Conservation (phyloP, 2,888 invertebrate species). For the Tinea semifulvella region DNA sequence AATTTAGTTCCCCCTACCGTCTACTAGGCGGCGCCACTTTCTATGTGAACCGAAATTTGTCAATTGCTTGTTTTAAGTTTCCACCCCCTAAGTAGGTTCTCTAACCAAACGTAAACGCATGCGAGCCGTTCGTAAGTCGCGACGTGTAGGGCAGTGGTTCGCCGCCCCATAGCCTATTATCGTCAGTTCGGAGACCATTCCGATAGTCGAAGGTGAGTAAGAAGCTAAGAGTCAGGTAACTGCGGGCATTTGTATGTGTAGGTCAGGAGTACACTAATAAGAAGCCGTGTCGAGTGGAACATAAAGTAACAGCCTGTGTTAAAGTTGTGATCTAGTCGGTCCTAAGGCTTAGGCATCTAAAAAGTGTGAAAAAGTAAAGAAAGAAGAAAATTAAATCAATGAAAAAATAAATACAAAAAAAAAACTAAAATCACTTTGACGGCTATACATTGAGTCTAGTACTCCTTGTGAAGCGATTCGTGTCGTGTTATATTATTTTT, state of each 20-base stretch:
- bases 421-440: conserved; percentile 62
- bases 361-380: conserved; percentile 58
- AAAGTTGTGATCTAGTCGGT: conserved; percentile 62
- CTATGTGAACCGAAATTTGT: too few relatives aligned
- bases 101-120: background rate
- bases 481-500: conserved; percentile 22
- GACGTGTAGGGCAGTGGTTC: conserved; percentile 41
- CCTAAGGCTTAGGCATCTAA: conserved; percentile 66
- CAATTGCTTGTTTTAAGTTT: too few relatives aligned
- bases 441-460: conserved; percentile 61
- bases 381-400: conserved; percentile 31
- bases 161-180: conserved; percentile 41
- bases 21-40: too few relatives aligned
- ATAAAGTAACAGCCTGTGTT: conserved; percentile 64
- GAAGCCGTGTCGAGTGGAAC: conserved; percentile 64
- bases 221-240: conserved; percentile 65
- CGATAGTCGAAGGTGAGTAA: conserved; percentile 57
- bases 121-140: background rate
- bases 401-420: conserved; percentile 45
- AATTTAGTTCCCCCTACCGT: too few relatives aligned
- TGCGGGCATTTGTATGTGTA: conserved; percentile 67
- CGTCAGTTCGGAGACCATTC: conserved; percentile 41
- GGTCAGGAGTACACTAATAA: conserved; percentile 65
- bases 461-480: conserved; percentile 57
- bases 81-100: too few relatives aligned